These are phyloP conservation scores for Tokudaia tokunoshimensis DNA, from an alignment of 2,797 vertebrate genomes.

Conservation along the genomic window DNA sequence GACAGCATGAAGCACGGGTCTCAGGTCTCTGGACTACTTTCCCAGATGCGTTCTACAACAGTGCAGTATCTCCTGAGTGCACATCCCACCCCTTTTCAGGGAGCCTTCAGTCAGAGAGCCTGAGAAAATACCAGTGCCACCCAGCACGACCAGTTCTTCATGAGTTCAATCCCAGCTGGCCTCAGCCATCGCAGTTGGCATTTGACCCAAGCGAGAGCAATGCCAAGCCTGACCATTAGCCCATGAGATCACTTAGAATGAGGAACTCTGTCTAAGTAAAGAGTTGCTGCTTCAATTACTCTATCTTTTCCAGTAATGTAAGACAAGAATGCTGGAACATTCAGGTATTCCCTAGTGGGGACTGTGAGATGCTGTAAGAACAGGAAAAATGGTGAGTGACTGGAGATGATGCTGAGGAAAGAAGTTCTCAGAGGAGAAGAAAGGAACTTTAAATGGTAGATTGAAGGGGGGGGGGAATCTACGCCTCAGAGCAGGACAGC, in stretches of 20 bases:
- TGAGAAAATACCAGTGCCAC: not conserved
- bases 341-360: not conserved
- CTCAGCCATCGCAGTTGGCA: not conserved
- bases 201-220: not conserved
- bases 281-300: not conserved
- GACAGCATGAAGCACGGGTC: not conserved
- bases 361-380: not conserved
- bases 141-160: not conserved
- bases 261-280: not conserved
- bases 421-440: constrained; percentile 5
- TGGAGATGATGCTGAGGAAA: not conserved
- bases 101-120: not conserved
- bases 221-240: not conserved
- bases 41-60: not conserved
- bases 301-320: not conserved
- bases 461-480: not conserved
- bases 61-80: not conserved
- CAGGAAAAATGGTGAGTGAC: not conserved
- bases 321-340: not conserved
- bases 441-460: not conserved
- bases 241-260: not conserved
- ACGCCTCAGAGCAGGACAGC: too few relatives aligned
- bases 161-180: not conserved
- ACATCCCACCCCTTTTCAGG: not conserved
- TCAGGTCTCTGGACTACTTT: not conserved